phyloP scores from a whole-genome alignment of 2,888 invertebrate genomes.

The Onthophagus sagittarius region DNA sequence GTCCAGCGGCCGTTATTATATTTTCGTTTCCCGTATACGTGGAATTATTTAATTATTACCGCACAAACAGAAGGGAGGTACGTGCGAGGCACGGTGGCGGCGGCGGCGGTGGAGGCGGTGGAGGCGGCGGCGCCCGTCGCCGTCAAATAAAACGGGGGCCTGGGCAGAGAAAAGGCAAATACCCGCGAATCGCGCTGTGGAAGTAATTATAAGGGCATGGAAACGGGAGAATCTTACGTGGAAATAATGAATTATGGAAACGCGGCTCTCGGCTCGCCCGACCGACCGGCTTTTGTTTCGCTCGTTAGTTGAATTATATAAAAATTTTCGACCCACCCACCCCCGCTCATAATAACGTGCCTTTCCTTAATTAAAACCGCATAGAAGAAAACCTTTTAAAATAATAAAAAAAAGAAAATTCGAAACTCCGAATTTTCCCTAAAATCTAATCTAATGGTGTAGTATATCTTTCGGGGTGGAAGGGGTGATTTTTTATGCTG shows the following conservation, averaged over 20 bases:
- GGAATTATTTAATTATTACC: slow-evolving; percentile 35
- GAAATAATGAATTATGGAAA: too few relatives aligned
- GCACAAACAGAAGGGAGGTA: slow-evolving; percentile 18
- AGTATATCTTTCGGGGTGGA: too few relatives aligned
- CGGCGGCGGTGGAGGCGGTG: neutral
- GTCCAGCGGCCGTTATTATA: slow-evolving; percentile 25
- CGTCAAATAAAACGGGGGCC: neutral
- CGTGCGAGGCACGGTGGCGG: neutral
- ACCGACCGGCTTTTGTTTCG: slow-evolving; percentile 2
- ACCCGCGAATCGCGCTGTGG: neutral
- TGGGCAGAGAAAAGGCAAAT: neutral
- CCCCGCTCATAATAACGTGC: too few relatives aligned
- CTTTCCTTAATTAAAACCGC: too few relatives aligned
- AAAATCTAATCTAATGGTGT: too few relatives aligned
- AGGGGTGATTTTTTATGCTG: too few relatives aligned
- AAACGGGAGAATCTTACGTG: slow-evolving; percentile 9
- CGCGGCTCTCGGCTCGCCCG: too few relatives aligned
- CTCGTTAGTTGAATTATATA: neutral
- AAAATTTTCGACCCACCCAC: too few relatives aligned
- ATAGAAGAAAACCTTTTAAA: too few relatives aligned
- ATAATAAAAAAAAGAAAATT: too few relatives aligned
- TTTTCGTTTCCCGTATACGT: slow-evolving; percentile 30
- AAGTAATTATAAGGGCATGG: slow-evolving; percentile 11
- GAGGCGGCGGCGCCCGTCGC: slow-evolving; percentile 1
- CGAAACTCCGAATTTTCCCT: too few relatives aligned